Evolutionary conservation across 2,113 vertebrate species (phyloP).

Genomic region (Polypterus senegalus): DNA sequence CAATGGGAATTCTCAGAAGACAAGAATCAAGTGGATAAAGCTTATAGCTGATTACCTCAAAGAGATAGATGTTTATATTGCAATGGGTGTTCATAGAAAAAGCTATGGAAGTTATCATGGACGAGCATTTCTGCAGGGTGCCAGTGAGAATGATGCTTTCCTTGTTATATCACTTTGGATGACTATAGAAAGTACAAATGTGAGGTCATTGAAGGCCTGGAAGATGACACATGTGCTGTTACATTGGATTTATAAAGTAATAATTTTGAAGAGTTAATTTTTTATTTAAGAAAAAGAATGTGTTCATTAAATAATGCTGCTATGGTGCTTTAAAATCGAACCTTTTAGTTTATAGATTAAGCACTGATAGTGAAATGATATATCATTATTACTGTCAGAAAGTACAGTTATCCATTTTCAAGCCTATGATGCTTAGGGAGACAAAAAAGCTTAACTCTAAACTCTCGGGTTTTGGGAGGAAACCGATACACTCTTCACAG

Average conservation of each 20-base stretch:
- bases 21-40: constrained; percentile 70
- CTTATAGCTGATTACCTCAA: constrained; percentile 69
- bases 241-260: constrained; percentile 57
- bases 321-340: too few species aligned
- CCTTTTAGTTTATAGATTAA: too few species aligned
- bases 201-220: constrained; percentile 63
- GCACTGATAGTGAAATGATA: too few species aligned
- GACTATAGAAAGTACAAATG: constrained; percentile 66
- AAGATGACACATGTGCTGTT: constrained; percentile 55
- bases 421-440: too few species aligned
- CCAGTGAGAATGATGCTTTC: constrained; percentile 54
- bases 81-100: constrained; percentile 61
- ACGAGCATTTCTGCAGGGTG: constrained; percentile 48
- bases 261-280: constrained; percentile 6
- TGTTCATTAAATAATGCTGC: too few species aligned
- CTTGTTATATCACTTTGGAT: constrained; percentile 60
- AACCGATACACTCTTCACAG: too few species aligned
- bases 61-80: constrained; percentile 59
- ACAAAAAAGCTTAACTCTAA: too few species aligned
- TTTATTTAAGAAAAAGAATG: too few species aligned
- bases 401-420: too few species aligned
- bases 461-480: too few species aligned
- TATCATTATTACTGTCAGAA: too few species aligned
- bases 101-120: constrained; percentile 54
- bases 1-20: constrained; percentile 43